phyloP scores from a whole-genome alignment of 1,140 invertebrate genomes.

The Pogonus chalceus region DNA sequence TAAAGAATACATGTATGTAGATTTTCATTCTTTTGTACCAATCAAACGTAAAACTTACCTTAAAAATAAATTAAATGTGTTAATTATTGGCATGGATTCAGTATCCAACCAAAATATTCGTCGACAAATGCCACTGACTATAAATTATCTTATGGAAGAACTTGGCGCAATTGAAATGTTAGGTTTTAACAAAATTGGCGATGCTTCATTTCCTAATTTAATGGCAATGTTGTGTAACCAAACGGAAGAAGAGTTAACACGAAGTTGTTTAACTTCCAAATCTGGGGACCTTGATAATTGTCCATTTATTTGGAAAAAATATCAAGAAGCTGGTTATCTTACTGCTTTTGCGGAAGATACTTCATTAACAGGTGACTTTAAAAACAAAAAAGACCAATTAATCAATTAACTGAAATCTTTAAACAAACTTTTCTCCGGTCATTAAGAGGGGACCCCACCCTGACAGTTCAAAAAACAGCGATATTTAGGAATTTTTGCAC shows the following conservation, averaged over 20 bases:
- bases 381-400: too few species aligned
- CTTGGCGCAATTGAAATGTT: conserved; percentile 56
- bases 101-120: conserved; percentile 77
- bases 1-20: conserved; percentile 45
- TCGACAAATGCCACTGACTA: conserved; percentile 67
- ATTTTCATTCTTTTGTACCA: conserved; percentile 57
- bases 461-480: too few species aligned
- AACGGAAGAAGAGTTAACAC: conserved; percentile 46
- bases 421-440: too few species aligned
- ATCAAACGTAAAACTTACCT: conserved; percentile 34
- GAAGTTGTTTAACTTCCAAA: conserved; percentile 44
- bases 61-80: conserved; percentile 43
- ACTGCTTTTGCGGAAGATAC: conserved; percentile 75
- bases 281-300: conserved; percentile 52
- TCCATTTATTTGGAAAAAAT: conserved; percentile 71
- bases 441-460: too few species aligned
- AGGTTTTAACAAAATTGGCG: conserved; percentile 74
- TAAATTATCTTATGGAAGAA: conserved; percentile 43
- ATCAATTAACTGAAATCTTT: too few species aligned
- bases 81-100: conserved; percentile 78
- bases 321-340: conserved; percentile 56
- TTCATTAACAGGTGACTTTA: conserved; percentile 65
- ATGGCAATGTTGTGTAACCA: conserved; percentile 60
- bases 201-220: conserved; percentile 77
- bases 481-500: too few species aligned